phyloP scores from a whole-genome alignment of 2,113 vertebrate species.

The Uropsilus gracilis region DNA sequence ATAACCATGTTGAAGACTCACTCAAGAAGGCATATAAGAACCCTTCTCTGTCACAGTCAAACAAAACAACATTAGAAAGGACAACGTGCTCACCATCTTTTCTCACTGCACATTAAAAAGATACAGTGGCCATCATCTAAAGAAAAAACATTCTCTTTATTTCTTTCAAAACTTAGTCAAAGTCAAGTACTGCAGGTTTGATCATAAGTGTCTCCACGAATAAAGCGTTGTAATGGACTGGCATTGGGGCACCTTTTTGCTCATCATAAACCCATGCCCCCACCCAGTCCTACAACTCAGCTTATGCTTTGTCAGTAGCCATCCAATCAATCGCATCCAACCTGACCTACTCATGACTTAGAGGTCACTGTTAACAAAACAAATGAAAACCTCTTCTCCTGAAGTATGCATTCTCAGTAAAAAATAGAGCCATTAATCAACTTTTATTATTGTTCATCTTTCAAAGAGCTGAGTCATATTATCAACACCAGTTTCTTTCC shows the following conservation, averaged over 20 bases:
- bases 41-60: neutral
- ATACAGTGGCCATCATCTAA: neutral
- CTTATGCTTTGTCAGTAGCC: neutral
- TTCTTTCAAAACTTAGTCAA: neutral
- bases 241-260: neutral
- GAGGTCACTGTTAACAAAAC: neutral
- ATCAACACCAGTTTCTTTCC: slow-evolving; percentile 22
- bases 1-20: neutral
- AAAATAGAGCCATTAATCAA: neutral
- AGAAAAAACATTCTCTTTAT: neutral
- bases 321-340: neutral
- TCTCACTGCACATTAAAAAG: neutral
- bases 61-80: neutral
- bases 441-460: neutral
- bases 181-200: neutral
- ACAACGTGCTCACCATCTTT: neutral
- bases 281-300: neutral
- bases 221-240: neutral
- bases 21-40: neutral
- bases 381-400: neutral
- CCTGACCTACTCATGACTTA: neutral
- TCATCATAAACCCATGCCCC: neutral
- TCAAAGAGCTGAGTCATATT: slow-evolving; percentile 27
- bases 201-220: neutral
- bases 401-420: neutral